Evolutionary conservation across 2,888 invertebrate species (phyloP).

Genomic region (Stramonita haemastoma): DNA sequence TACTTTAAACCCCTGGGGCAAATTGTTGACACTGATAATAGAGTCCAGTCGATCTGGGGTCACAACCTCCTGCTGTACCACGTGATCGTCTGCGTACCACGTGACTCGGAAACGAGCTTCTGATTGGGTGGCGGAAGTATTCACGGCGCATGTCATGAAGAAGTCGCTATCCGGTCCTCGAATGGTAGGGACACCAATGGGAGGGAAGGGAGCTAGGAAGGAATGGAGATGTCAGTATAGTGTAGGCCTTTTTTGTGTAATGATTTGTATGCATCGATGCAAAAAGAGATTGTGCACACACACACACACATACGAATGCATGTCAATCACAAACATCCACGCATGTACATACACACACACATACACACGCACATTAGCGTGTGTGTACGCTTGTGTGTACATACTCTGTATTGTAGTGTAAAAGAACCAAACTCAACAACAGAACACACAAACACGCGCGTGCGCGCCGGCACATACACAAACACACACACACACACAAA

Average conservation of each 20-base stretch:
- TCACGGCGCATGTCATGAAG: slow-evolving; percentile 23
- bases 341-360: slow-evolving; percentile 23
- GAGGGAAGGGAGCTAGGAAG: neutral
- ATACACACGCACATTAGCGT: neutral
- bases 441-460: no score
- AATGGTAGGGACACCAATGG: neutral
- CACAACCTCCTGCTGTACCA: neutral
- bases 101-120: slow-evolving; percentile 26
- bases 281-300: neutral
- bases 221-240: neutral
- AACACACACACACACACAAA: neutral
- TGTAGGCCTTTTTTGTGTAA: neutral
- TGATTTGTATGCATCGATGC: no score
- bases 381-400: no score
- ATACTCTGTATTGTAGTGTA: no score
- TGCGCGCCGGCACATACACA: neutral
- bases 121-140: neutral
- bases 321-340: neutral
- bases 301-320: slow-evolving; percentile 28
- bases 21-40: neutral
- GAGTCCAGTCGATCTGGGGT: neutral
- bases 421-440: no score
- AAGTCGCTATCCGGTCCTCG: slow-evolving; percentile 13
- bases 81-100: slow-evolving; percentile 24
- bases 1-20: neutral